Percentiles rank a stretch among this genome's conserved stretches.
Evolutionary conservation across 2,113 vertebrate genomes (phyloP).

Genomic region (Isurus oxyrinchus): DNA sequence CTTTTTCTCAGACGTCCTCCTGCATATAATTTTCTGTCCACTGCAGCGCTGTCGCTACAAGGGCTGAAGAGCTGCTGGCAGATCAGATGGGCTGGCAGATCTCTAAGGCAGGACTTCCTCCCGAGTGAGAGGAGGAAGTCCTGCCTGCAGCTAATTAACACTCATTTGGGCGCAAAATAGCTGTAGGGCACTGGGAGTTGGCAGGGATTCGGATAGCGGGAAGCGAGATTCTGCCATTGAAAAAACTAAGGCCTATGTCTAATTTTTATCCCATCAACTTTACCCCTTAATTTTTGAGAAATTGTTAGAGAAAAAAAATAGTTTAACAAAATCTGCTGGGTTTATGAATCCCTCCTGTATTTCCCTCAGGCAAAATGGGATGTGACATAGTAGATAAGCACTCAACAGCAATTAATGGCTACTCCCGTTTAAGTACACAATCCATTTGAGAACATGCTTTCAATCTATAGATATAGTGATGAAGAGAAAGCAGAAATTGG

Average conservation of each 20-base stretch:
- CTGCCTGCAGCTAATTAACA: too few species aligned
- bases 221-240: too few species aligned
- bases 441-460: background rate
- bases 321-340: background rate
- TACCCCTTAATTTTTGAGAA: background rate
- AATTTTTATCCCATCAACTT: background rate
- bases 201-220: too few species aligned
- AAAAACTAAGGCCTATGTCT: background rate
- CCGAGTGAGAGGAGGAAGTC: too few species aligned
- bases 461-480: background rate
- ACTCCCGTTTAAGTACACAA: background rate
- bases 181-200: too few species aligned
- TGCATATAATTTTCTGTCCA: too few species aligned
- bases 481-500: background rate
- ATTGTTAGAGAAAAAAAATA: background rate
- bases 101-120: too few species aligned
- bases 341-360: background rate
- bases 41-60: too few species aligned
- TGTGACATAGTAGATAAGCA: background rate
- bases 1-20: too few species aligned
- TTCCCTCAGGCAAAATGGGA: background rate
- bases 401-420: background rate
- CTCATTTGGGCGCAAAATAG: too few species aligned
- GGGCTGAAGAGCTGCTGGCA: too few species aligned
- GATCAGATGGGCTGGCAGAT: too few species aligned